Evolutionary conservation across 2,113 vertebrate genomes (phyloP), one percentile per base, ranked within the genome.

Genomic region (Carettochelys insculpta): DNA sequence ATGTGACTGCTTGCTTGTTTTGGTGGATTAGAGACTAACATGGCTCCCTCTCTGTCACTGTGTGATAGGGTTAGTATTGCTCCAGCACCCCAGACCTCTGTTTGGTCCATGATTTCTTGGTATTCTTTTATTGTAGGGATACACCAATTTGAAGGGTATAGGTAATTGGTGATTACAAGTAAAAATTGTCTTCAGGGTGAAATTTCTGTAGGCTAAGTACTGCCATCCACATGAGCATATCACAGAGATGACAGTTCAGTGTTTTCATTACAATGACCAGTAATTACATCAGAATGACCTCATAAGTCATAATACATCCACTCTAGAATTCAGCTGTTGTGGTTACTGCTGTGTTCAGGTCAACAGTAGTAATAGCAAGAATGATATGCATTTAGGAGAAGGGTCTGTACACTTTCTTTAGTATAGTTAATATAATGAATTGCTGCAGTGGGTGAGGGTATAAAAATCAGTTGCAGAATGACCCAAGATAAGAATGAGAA

Each of bases 381-480:
- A 92, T 78, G 65, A 13, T 34, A 45, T 61, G 65, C 31, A 6
- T 0, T 0, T 34, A 61, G 27, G 48, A 86, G 61, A 11, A n/a
- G 11, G 20, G n/a, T 31, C 25, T 73, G 27, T 76, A 51, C 81
- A 48, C 54, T 75, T 85, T 89, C 29, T 13, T 84, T 29, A 48
- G 53, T 73, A 43, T 13, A 47, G 73, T 82, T 56, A 38, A 10
- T 81, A 1, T 38, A 80, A 4, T 75, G 20, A 75, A 58, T 78
- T 79, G 24, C n/a, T 80, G 22, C 24, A 25, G 10, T 38, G 78
- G 52, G 47, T 20, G 41, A 50, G 82, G 19, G 7, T 29, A 5
- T 51, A 61, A 34, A 84, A 76, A 82, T 51, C n/a, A 71, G 17
- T 71, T 88, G 71, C 54, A 50, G 84, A 95, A 93, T 95, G 91